Evolutionary conservation across 2,113 vertebrate species (phyloP), one percentile per base, ranked within the genome.

Genomic region (Pandion haliaetus): DNA sequence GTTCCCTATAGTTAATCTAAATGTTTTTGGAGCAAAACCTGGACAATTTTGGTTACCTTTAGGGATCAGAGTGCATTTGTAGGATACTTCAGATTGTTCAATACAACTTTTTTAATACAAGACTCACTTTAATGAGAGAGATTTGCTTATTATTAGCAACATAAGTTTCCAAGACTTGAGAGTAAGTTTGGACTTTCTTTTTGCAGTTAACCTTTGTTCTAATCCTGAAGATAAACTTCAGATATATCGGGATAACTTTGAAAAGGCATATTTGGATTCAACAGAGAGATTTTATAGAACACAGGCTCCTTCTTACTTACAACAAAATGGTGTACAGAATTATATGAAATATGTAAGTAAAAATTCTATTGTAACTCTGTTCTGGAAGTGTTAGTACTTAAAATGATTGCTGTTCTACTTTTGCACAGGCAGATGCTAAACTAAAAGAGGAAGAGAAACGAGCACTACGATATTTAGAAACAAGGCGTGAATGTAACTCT

Each of bases 311-410:
- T 99, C 99, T 18, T 99, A 99, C 98, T 99, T 99, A 59, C 99
- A 99, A 82, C 99, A 99, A 97, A 99, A 99, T 1, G 99, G 99
- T 86, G 99, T 99, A 91, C 99, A 99, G 97, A 99, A 99, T 98
- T 99, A 99, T 97, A 99, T 99, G 99, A 99, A 99, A 99, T 99
- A 99, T 98, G 99, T 99, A 99, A 99, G 99, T 98, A 95, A 69
- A 96, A 98, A 94, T 84, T 95, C 76, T 93, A 24, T 69, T 93
- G 50, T 71, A 65, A 79, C 29, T 94, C 80, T 83, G 7, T 67
- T 57, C 12, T 74, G 63, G 21, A 93, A 28, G 40, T 97, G 63
- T 86, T 93, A 90, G 82, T 90, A 86, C 96, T 97, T 97, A 96
- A 98, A 98, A 96, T 98, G 97, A 98, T 97, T 93, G 90, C 81